Base-by-base conservation (phyloP, 1,140 invertebrate genomes). In the Danaus plexippus region DNA sequence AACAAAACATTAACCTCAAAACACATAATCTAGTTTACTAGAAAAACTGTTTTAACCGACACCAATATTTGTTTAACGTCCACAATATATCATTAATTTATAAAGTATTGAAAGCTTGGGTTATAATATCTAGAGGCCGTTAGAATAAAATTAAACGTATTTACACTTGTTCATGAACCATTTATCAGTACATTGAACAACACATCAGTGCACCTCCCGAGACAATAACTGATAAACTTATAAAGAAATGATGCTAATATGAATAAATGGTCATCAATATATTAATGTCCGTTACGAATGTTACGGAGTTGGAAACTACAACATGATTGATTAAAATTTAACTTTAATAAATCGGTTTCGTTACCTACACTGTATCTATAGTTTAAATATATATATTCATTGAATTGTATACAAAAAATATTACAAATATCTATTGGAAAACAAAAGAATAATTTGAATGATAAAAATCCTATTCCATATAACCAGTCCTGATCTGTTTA, bases 241-340 rank as follows among this genome's bases (percentile, higher is more conserved):
- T 83, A 83, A 77, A 82, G 82, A 85, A 85, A 80, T 75, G 78
- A 68, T 78, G 68, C 77, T 85, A 85, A 83, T 85, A 77, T 85
- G 82, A 85, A 85, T 80, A 85, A 85, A 85, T 85, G 75, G 71
- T 72, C 71, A 71, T 66, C 73, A 63, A 85, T 85, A 81, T 77
- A 59, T 85, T 79, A 79, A 67, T 77, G 80, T 83, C 77, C 57
- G 59, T 11, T 47, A 43, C 67, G 41, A 67, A 47, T 15, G 8
- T 32, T 47, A 54, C 69, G 70, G 76, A 82, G 61, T 54, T n/a
- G 47, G 66, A 51, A 55, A 71, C 70, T 40, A 32, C 22, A 32
- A 6, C 22, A 32, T 32, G 22, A 32, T 32, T 32, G 22, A 32
- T 32, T 32, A 32, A 32, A 32, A 3, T 3, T 32, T 3, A 32